Conservation (phyloP, 2,888 invertebrate species). For the Elaeidobius kamerunicus region DNA sequence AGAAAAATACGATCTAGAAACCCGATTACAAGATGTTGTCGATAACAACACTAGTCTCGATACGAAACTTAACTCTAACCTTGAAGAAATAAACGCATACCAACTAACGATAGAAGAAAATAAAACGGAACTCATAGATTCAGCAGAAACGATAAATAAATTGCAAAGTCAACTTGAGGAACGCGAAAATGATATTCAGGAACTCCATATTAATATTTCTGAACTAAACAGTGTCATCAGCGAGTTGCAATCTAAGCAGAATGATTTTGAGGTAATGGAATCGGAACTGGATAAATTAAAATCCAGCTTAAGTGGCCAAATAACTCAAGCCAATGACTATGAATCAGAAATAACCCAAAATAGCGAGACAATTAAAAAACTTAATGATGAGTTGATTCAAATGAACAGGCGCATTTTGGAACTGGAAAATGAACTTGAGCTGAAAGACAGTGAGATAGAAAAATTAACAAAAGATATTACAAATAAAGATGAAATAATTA, state of each 20-base stretch:
- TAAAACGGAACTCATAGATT: constrained; percentile 44
- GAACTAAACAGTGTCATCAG: constrained; percentile 53
- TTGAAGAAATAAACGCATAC: constrained; percentile 43
- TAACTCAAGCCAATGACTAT: constrained; percentile 53
- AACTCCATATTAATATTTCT: constrained; percentile 51
- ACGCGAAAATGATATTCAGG: constrained; percentile 39
- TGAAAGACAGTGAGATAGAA: constrained; percentile 53
- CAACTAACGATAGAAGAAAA: constrained; percentile 43
- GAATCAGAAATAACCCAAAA: constrained; percentile 57
- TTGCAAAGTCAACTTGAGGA: constrained; percentile 40
- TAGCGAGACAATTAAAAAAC: constrained; percentile 57
- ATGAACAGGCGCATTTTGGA: constrained; percentile 56
- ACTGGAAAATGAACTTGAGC: constrained; percentile 40
- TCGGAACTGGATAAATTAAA: constrained; percentile 57
- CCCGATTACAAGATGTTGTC: constrained; percentile 35
- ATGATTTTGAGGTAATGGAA: constrained; percentile 50
- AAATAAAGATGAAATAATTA: constrained; percentile 42
- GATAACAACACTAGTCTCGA: constrained; percentile 39
- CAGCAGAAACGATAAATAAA: constrained; percentile 39
- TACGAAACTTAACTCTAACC: constrained; percentile 37
- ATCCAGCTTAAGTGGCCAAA: constrained; percentile 53
- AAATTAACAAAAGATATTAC: constrained; percentile 46
- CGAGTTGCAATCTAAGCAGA: constrained; percentile 54
- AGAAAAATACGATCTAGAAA: constrained; percentile 41
- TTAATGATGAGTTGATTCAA: constrained; percentile 54